These are phyloP conservation scores for Mesorhabditis belari DNA, from an alignment of 2,888 invertebrate genomes.

Conservation along the genomic window DNA sequence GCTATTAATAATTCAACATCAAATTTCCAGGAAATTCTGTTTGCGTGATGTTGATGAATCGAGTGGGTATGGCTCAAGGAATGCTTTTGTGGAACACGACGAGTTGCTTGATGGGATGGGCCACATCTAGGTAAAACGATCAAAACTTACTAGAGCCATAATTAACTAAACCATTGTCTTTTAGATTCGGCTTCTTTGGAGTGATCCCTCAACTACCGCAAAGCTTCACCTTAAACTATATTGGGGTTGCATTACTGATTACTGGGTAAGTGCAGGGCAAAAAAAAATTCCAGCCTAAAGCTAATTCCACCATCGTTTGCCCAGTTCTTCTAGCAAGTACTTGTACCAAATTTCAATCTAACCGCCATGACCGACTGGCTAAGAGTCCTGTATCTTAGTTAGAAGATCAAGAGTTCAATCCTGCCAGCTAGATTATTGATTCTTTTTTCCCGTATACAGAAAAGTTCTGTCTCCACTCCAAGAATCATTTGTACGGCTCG, in stretches of 20 bases:
- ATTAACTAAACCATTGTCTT: neutral
- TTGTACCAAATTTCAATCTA: no score
- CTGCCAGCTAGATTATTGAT: no score
- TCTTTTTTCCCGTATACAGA: no score
- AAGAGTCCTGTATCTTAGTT: no score
- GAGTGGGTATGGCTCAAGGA: slow-evolving; percentile 56
- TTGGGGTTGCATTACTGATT: slow-evolving; percentile 24
- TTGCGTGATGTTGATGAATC: slow-evolving; percentile 56
- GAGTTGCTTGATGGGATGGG: slow-evolving; percentile 57
- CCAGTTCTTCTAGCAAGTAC: no score
- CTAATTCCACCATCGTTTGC: no score
- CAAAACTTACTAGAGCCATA: slow-evolving; percentile 59
- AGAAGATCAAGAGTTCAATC: no score
- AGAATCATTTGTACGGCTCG: no score
- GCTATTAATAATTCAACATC: neutral
- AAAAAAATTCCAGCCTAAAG: no score
- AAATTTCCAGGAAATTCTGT: slow-evolving; percentile 54
- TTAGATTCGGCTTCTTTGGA: slow-evolving; percentile 33
- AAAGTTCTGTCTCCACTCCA: no score
- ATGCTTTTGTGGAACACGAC: slow-evolving; percentile 57
- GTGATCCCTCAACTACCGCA: slow-evolving; percentile 17
- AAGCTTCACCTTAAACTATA: slow-evolving; percentile 24
- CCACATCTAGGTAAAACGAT: slow-evolving; percentile 48
- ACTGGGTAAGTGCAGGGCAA: slow-evolving; percentile 18
- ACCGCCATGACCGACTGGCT: no score